Evolutionary conservation across 2,797 vertebrate genomes (phyloP), one percentile per base, ranked within the genome.

Genomic region (Alosa sapidissima): DNA sequence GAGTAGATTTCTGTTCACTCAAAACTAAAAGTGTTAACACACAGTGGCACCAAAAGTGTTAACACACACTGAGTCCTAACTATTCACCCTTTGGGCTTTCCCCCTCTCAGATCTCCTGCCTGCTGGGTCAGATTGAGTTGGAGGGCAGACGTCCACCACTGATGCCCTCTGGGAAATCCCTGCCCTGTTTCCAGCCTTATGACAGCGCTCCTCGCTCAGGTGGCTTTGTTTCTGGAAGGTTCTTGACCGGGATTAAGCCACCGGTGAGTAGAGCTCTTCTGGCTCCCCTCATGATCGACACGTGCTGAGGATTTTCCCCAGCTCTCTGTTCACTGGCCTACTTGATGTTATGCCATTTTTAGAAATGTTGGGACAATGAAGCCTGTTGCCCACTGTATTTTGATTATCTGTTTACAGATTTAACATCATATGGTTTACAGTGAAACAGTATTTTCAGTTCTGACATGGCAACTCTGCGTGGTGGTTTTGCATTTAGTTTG

Each of bases 81-180:
- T 36, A 21, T 47, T 19, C 21, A 14, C 1, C 41, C 41, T 78
- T 78, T 78, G 16, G 14, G 16, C 16, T 47, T 19, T 47, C 72
- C 19, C 72, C 6, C 16, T 55, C 54, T 55, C 88, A 99, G 98
- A 99, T 99, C 93, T 99, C 98, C 0, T 99, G 98, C 91, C 93
- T 99, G 52, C 92, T 99, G 75, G 98, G 98, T 81, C 98, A 99
- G 93, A 99, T 99, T n/a, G 98, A 99, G 87, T 75, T 99, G 92
- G 98, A 99, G 92, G 98, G 98, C 3, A 96, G 97, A 9, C 95
- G 98, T 60, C 98, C 98, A 41, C 98, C 98, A 0, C 93, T 99
- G 89, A 99, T 99, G 98, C 96, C 98, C 0, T 98, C 98, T 90
- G 98, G 98, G 86, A 99, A 98, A 89, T 99, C 97, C 0, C 89